Percentiles rank a stretch among this genome's conserved stretches.
Evolutionary conservation across 2,113 vertebrate genomes (phyloP).

Genomic region (Nothoprocta pentlandii): DNA sequence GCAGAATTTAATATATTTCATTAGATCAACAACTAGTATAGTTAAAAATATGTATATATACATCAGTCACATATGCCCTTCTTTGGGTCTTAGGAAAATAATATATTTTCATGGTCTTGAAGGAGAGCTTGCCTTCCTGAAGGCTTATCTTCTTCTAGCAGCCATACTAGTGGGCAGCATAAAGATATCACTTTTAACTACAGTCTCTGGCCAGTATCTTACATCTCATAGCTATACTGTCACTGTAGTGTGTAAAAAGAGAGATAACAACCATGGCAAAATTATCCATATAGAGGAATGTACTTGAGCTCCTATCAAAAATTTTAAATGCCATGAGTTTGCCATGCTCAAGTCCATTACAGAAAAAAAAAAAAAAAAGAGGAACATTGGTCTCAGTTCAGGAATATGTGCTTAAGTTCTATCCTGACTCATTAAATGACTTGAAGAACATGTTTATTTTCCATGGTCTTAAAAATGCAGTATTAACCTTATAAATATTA

Average conservation of each 20-base stretch:
- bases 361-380: not conserved
- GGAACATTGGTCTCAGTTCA: not conserved
- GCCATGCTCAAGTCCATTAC: not conserved
- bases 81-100: not conserved
- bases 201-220: accelerated
- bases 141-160: not conserved
- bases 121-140: not conserved
- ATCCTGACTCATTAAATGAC: not conserved
- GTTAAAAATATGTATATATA: too few relatives aligned
- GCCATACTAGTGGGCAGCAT: not conserved
- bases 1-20: not conserved
- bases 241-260: not conserved
- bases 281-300: not conserved
- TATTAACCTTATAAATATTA: not conserved
- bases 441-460: not conserved
- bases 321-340: not conserved
- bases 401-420: not conserved
- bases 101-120: not conserved
- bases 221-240: not conserved
- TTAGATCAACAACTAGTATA: not conserved
- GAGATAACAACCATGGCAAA: not conserved
- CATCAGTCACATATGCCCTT: not conserved
- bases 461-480: not conserved
- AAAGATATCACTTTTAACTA: not conserved
- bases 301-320: not conserved